These are phyloP conservation scores for Oreochromis grahami DNA, from an alignment of 2,797 vertebrate species.

Conservation along the genomic window DNA sequence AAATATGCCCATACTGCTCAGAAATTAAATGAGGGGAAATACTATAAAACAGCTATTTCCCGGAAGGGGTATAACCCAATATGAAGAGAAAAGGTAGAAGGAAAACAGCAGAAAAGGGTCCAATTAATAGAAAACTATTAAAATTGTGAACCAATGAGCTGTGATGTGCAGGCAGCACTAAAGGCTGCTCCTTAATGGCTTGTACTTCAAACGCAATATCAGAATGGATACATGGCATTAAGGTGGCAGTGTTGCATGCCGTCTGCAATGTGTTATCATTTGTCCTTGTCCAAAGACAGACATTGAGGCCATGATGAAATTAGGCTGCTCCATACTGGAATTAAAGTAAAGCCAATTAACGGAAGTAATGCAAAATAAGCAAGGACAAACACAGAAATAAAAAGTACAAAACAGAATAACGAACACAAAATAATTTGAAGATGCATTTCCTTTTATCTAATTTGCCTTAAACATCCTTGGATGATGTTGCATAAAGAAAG, in stretches of 20 bases:
- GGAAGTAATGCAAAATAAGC: constrained; percentile 26
- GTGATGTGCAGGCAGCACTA: constrained; percentile 78
- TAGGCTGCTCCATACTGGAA: constrained; percentile 74
- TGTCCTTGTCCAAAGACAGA: constrained; percentile 89
- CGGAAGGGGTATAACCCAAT: constrained; percentile 59
- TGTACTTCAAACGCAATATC: constrained; percentile 84
- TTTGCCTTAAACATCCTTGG: constrained; percentile 21
- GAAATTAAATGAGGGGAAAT: constrained; percentile 76
- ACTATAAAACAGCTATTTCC: constrained; percentile 65
- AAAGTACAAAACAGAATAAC: not conserved
- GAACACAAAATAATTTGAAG: not conserved
- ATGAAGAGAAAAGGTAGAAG: constrained; percentile 42
- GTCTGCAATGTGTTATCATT: constrained; percentile 83
- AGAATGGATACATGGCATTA: constrained; percentile 92
- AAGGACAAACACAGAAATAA: constrained; percentile 20
- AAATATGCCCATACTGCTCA: constrained; percentile 51
- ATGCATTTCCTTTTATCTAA: constrained; percentile 1
- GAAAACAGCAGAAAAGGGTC: constrained; percentile 57
- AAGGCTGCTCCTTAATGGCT: constrained; percentile 88
- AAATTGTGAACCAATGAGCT: constrained; percentile 90
- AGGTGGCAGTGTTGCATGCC: constrained; percentile 86
- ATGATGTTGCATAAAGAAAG: constrained; percentile 5
- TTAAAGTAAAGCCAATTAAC: constrained; percentile 77
- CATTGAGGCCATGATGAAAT: constrained; percentile 82
- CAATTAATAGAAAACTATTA: constrained; percentile 90